Percentiles rank a stretch among this genome's conserved stretches.
These are phyloP conservation scores for Leucophenga varia DNA, from an alignment of 1,140 invertebrate species.

Conservation along the genomic window DNA sequence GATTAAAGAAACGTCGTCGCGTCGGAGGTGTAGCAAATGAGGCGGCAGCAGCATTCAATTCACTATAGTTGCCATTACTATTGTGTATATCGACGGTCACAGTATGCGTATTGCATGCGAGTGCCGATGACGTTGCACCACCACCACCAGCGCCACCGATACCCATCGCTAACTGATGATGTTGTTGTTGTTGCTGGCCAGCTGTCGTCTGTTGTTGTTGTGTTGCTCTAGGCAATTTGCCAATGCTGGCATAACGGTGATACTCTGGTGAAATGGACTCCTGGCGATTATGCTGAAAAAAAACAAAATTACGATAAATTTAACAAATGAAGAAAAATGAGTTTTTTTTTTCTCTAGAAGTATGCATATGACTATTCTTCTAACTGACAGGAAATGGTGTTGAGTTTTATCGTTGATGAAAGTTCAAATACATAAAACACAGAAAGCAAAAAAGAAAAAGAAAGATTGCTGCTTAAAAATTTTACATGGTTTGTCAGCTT, in stretches of 20 bases:
- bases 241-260: conserved; percentile 54
- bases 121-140: conserved; percentile 7
- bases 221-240: conserved; percentile 39
- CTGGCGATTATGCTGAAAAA: conserved; percentile 46
- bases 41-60: conserved; percentile 38
- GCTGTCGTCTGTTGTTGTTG: background rate
- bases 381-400: background rate
- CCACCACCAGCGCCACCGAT: conserved; percentile 18
- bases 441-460: background rate
- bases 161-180: conserved; percentile 6
- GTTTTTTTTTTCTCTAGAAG: too few relatives aligned
- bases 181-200: conserved; percentile 14
- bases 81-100: conserved; percentile 48
- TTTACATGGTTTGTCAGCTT: conserved; percentile 8
- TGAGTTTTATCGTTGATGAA: conserved; percentile 45
- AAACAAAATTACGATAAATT: too few relatives aligned
- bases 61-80: conserved; percentile 26
- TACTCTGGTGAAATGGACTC: conserved; percentile 53
- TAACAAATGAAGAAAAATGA: conserved; percentile 11
- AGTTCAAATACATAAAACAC: conserved; percentile 20
- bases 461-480: too few relatives aligned
- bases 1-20: conserved; percentile 75
- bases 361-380: background rate
- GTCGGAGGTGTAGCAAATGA: conserved; percentile 75
- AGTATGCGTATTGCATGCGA: conserved; percentile 36